Conservation (phyloP, 2,888 invertebrate species). For the Hecatera dysodea region DNA sequence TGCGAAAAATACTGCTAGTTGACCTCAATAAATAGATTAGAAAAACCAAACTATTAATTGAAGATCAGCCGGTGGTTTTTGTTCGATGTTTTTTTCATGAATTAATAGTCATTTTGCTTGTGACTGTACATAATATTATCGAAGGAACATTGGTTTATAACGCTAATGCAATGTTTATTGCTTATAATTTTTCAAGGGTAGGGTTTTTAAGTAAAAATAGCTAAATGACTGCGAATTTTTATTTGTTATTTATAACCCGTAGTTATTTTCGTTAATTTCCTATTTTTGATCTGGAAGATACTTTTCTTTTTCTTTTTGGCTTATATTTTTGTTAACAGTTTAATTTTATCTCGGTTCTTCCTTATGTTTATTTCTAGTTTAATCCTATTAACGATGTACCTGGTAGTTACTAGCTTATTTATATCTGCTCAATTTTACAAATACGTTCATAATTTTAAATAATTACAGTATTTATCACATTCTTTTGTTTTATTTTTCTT, state of each 20-base stretch:
- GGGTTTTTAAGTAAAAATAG: background rate
- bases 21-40: too few relatives aligned
- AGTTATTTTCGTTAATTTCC: too few relatives aligned
- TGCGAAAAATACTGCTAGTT: background rate
- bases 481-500: conserved; percentile 21
- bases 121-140: conserved; percentile 17
- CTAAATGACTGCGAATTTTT: background rate
- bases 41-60: too few relatives aligned
- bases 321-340: too few relatives aligned
- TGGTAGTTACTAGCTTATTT: conserved; percentile 59
- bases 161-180: background rate
- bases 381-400: conserved; percentile 62
- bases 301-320: background rate
- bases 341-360: background rate
- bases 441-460: conserved; percentile 35
- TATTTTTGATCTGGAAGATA: too few relatives aligned
- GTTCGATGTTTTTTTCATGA: too few relatives aligned
- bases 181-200: background rate
- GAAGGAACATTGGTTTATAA: background rate
- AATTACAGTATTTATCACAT: conserved; percentile 27
- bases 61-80: background rate
- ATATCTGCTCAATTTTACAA: conserved; percentile 32
- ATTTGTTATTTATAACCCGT: background rate
- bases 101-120: conserved; percentile 14
- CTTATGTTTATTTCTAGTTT: conserved; percentile 30